Evolutionary conservation across 2,888 invertebrate genomes (phyloP).

Genomic region (Sinotaia quadrata): DNA sequence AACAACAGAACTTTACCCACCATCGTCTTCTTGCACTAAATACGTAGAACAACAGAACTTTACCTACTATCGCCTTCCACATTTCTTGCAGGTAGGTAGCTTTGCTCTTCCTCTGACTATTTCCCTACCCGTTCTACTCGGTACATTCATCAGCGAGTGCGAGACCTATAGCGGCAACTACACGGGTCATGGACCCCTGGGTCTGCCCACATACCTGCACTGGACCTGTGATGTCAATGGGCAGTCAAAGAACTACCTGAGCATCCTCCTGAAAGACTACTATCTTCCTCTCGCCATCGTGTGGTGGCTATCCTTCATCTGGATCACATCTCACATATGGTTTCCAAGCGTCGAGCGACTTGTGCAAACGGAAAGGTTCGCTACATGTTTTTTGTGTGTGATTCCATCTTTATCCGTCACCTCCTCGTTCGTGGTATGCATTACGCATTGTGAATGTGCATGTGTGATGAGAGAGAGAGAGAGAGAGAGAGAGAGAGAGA

Average conservation of each 20-base stretch:
- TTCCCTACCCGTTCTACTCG: constrained; percentile 91
- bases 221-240: constrained; percentile 90
- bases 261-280: constrained; percentile 47
- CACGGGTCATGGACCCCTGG: constrained; percentile 61
- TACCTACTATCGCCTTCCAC: too few species aligned
- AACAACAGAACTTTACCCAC: too few species aligned
- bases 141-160: constrained; percentile 88
- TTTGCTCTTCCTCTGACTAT: constrained; percentile 96
- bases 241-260: constrained; percentile 63
- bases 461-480: too few species aligned
- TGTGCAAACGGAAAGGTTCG: constrained; percentile 60
- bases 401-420: not conserved
- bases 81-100: constrained; percentile 81
- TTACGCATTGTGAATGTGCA: too few species aligned
- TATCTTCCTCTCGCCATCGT: constrained; percentile 53
- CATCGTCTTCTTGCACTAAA: too few species aligned
- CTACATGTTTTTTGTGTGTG: not conserved
- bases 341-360: constrained; percentile 60
- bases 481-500: too few species aligned
- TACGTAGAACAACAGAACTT: too few species aligned
- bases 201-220: constrained; percentile 89
- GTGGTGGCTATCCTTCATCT: constrained; percentile 65
- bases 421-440: too few species aligned
- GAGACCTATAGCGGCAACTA: constrained; percentile 78
- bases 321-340: constrained; percentile 64